Conservation (phyloP, 2,797 vertebrate genomes). For the Amblyopsis hoosieri region DNA sequence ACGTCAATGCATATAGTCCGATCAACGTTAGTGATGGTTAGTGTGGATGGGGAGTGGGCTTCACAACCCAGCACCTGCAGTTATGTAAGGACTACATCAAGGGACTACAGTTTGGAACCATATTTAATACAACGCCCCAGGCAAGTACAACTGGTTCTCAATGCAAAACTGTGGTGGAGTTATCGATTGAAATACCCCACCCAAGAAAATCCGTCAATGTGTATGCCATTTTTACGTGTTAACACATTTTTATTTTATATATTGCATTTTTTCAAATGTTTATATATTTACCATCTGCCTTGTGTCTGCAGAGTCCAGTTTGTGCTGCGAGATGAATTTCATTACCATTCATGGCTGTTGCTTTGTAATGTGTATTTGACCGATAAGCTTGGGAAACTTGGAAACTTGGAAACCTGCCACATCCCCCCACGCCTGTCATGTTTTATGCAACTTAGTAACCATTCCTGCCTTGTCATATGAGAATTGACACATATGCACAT, state of each 20-base stretch:
- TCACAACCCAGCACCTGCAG: neutral
- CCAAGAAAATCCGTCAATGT: too few species aligned
- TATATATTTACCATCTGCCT: too few species aligned
- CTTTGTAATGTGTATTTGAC: conserved; percentile 14
- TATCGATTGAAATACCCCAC: neutral
- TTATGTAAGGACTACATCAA: conserved; percentile 9
- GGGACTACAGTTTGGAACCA: conserved; percentile 7
- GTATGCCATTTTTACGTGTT: neutral
- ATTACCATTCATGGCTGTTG: too few species aligned
- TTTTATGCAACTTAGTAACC: neutral
- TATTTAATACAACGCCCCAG: conserved; percentile 17
- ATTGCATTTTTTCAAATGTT: neutral
- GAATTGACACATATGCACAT: neutral
- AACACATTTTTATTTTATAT: neutral
- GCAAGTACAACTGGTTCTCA: neutral
- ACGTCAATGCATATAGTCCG: conserved; percentile 28
- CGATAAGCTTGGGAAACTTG: neutral
- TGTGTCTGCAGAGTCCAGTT: too few species aligned
- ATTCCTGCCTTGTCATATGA: neutral
- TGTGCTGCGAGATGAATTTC: too few species aligned
- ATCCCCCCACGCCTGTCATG: neutral
- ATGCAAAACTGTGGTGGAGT: neutral
- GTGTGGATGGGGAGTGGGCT: conserved; percentile 5
- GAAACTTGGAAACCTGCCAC: conserved; percentile 1
- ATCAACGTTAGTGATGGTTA: conserved; percentile 22